Percentiles rank a stretch among this genome's conserved stretches.
phyloP scores from a whole-genome alignment of 2,888 invertebrate genomes.

The Ophioninae sp. region DNA sequence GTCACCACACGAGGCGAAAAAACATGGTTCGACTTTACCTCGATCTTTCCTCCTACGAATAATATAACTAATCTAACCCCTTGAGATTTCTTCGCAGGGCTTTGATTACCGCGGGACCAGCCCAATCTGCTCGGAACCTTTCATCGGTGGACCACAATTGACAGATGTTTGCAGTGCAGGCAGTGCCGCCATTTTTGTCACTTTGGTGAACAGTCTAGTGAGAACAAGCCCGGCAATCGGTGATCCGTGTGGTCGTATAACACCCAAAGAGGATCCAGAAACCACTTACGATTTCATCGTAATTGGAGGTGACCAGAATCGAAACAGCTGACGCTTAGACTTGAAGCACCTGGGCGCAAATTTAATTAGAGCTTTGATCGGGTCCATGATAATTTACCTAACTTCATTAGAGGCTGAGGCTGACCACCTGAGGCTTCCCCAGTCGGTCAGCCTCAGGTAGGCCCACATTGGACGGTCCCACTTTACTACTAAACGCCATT shows the following conservation, averaged over 20 bases:
- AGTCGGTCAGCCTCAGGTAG: too few relatives aligned
- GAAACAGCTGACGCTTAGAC: not conserved
- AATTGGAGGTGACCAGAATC: slow-evolving; percentile 81
- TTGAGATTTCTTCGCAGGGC: slow-evolving; percentile 15
- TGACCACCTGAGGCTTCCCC: too few relatives aligned
- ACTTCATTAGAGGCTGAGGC: too few relatives aligned
- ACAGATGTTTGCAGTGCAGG: slow-evolving; percentile 66
- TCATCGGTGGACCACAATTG: slow-evolving; percentile 67
- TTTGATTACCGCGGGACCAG: not conserved
- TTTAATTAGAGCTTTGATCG: too few relatives aligned
- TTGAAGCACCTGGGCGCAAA: not conserved
- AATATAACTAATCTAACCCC: not conserved
- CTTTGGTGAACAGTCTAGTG: slow-evolving; percentile 67
- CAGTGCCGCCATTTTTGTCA: slow-evolving; percentile 64
- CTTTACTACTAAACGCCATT: too few relatives aligned
- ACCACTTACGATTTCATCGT: slow-evolving; percentile 86
- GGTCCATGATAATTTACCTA: too few relatives aligned
- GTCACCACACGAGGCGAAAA: not conserved
- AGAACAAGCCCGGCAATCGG: slow-evolving; percentile 64
- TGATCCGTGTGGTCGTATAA: slow-evolving; percentile 83
- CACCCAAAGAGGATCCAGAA: slow-evolving; percentile 78
- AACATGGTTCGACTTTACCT: slow-evolving; percentile 37
- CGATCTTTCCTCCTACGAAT: not conserved
- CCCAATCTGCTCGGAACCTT: slow-evolving; percentile 63
- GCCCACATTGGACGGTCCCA: too few relatives aligned